These are phyloP conservation scores for Carapus acus DNA, from an alignment of 2,797 vertebrate genomes.

Conservation along the genomic window DNA sequence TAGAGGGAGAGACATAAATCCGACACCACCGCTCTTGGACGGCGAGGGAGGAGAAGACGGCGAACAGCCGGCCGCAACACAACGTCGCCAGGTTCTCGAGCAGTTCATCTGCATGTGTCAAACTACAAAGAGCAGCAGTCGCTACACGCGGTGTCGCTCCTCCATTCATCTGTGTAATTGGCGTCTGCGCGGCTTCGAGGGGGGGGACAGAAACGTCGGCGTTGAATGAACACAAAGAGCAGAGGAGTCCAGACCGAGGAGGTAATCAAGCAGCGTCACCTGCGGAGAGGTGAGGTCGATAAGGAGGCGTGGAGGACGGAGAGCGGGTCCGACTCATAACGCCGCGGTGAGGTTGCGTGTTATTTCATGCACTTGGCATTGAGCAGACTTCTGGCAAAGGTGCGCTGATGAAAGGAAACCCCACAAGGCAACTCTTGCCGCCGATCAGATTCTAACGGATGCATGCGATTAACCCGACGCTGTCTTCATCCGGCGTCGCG, in stretches of 20 bases:
- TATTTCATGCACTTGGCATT: conserved; percentile 40
- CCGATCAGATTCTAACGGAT: conserved; percentile 19
- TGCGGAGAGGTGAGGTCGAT: conserved; percentile 27
- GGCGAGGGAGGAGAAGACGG: too few species aligned
- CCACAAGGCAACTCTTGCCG: conserved; percentile 6
- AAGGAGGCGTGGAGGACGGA: conserved; percentile 12
- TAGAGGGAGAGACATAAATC: too few species aligned
- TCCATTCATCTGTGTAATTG: conserved; percentile 11
- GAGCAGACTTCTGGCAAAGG: conserved; percentile 22
- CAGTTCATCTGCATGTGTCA: conserved; percentile 29
- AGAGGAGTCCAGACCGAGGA: conserved; percentile 10
- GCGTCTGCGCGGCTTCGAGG: conserved; percentile 15
- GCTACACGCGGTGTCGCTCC: conserved; percentile 37
- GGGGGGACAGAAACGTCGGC: neutral
- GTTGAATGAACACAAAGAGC: conserved; percentile 18
- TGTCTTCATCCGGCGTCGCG: conserved; percentile 22
- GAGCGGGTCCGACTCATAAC: conserved; percentile 10
- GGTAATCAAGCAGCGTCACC: conserved; percentile 17
- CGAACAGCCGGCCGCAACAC: conserved; percentile 40
- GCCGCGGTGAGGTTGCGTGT: conserved; percentile 29
- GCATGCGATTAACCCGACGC: conserved; percentile 27
- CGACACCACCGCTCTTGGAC: too few species aligned
- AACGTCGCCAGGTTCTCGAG: conserved; percentile 40
- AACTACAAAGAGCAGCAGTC: conserved; percentile 27
- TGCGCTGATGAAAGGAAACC: conserved; percentile 25